These are phyloP conservation scores for Ormia ochracea DNA, from an alignment of 2,888 invertebrate species.

Conservation along the genomic window DNA sequence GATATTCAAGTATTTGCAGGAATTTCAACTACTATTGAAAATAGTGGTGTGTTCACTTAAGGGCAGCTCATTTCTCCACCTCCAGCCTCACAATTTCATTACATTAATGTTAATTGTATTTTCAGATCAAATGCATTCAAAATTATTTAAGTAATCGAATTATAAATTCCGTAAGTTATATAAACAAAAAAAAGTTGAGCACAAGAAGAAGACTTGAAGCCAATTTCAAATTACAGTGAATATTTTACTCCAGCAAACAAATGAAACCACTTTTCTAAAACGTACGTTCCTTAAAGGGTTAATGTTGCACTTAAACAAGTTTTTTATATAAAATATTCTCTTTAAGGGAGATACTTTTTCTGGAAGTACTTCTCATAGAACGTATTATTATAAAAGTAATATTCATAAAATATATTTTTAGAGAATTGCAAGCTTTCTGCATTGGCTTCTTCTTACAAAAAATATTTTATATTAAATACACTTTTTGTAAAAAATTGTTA, in stretches of 20 bases:
- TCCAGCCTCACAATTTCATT: conserved; percentile 3
- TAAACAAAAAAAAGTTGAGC: not conserved
- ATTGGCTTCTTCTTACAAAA: not conserved
- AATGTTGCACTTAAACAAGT: not conserved
- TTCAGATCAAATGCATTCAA: not conserved
- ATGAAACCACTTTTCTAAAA: not conserved
- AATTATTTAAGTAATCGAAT: conserved; percentile 9
- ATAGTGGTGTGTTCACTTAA: not conserved
- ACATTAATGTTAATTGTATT: conserved; percentile 29
- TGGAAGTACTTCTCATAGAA: not conserved
- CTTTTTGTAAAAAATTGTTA: not conserved
- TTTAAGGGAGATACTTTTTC: too few relatives aligned
- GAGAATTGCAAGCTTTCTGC: too few relatives aligned
- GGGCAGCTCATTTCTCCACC: not conserved
- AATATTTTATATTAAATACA: not conserved
- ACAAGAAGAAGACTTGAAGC: not conserved
- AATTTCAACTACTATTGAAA: conserved; percentile 1
- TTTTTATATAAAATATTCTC: not conserved
- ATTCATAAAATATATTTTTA: too few relatives aligned
- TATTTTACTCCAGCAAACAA: too few relatives aligned
- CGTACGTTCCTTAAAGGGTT: not conserved
- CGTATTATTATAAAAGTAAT: not conserved
- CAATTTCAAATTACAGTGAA: not conserved
- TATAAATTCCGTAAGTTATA: not conserved
- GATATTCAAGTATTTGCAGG: conserved; percentile 19